Evolutionary conservation across 2,797 vertebrate species (phyloP), one percentile per base, ranked within the genome.

Genomic region (Typhlichthys subterraneus): DNA sequence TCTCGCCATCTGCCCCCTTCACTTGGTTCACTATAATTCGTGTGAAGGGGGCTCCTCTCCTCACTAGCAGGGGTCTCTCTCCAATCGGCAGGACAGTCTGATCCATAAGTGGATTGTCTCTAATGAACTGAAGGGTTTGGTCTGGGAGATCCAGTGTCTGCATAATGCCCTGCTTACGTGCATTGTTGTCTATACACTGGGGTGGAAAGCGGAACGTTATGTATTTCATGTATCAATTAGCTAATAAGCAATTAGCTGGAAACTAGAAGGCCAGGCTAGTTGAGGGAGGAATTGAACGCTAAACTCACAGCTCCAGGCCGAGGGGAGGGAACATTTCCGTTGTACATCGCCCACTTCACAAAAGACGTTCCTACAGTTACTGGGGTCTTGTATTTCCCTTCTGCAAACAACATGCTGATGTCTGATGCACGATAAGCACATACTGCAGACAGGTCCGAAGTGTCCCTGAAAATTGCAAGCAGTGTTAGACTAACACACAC

Each of bases 221-320:
- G 46, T 71, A 75, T 75, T 73, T 79, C 67, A 67, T 63, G 45
- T 5, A 33, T 46, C n/a, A 53, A 67, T 70, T 6, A 19, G 63
- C 46, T 58, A 72, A 66, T 63, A 23, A 31, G 52, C 62, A 7
- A 14, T 57, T 57, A 9, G 33, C 33, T 38, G 7, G 7, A 38
- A 38, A 38, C 33, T 38, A 9, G 33, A 38, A 6, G 33, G 7
- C 8, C 8, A 38, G 33, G 33, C 33, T 7, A 38, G 7, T 9
- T 38, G 7, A 38, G 6, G 33, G 3, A 78, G 73, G 15, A 59
- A 8, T 46, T 19, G 50, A 57, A 9, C 48, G 1, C 33, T 38
- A 53, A 61, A 92, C 93, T 95, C 86, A 95, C 92, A 71, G 91
- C 87, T 88, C 92, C 94, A 0, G 93, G 94, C 13, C 91, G 90